These are phyloP conservation scores for Lepus townsendii DNA, from an alignment of 2,797 vertebrate genomes.

Conservation along the genomic window DNA sequence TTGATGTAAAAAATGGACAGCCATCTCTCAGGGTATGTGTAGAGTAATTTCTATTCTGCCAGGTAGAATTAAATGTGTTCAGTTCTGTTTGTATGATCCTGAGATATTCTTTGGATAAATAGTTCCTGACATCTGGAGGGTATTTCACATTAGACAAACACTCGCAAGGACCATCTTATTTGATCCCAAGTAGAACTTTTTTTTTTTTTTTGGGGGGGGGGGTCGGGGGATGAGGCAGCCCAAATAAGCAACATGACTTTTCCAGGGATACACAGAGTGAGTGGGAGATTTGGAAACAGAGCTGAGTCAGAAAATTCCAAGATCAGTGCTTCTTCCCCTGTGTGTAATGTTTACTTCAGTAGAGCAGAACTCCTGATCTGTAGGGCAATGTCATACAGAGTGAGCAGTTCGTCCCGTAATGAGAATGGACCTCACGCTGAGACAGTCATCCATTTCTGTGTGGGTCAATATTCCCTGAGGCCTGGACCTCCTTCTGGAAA, in stretches of 20 bases:
- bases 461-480: background rate
- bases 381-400: background rate
- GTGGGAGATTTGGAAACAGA: background rate
- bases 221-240: background rate
- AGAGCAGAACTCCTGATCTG: background rate
- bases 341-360: background rate
- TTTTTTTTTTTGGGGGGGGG: background rate
- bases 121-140: conserved; percentile 51
- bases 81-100: background rate
- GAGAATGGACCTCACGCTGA: background rate
- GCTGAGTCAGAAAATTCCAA: background rate
- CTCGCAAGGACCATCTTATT: background rate
- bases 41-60: background rate
- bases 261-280: background rate
- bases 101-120: conserved; percentile 1
- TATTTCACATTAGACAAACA: conserved; percentile 60
- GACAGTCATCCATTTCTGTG: background rate
- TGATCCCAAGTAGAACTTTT: conserved; percentile 2
- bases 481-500: background rate
- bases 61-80: conserved; percentile 22
- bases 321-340: background rate
- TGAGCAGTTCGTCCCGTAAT: background rate
- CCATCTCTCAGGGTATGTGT: background rate
- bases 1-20: background rate
- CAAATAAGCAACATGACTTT: background rate